Evolutionary conservation across 1,140 invertebrate genomes (phyloP), one percentile per base, ranked within the genome.

Genomic region (Aporrectodea caliginosa): DNA sequence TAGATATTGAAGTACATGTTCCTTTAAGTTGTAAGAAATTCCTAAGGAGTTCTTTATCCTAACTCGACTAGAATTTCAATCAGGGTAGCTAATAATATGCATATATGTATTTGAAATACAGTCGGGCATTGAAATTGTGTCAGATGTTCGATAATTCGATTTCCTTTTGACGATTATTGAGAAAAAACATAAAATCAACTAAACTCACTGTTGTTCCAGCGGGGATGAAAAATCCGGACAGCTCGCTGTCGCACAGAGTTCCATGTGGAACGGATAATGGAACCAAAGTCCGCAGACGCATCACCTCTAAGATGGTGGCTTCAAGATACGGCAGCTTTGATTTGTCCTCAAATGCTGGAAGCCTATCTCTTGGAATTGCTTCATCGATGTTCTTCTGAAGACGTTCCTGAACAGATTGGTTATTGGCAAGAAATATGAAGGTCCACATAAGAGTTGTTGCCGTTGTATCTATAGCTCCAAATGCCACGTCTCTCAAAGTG

Each of bases 201-300:
- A n/a, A n/a, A n/a, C n/a, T n/a, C n/a, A n/a, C n/a, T n/a, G n/a
- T n/a, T n/a, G n/a, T n/a, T n/a, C n/a, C n/a, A n/a, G n/a, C n/a
- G n/a, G n/a, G n/a, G n/a, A 89, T 83, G 31, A 80, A 75, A 77
- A 85, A 88, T 1, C 87, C 87, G 34, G 83, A 71, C 68, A 82
- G 27, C 22, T 58, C 43, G 6, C 6, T 58, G 43, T 58, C 43
- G 43, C 43, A 12, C 43, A 12, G 43, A 12, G 81, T 80, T 14
- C 75, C 69, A 78, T 85, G 84, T 2, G 84, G 82, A n/a, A 85
- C 73, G n/a, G 79, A 82, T 31, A 84, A 69, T 0, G 94, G 83
- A n/a, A 82, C 84, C 35, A 83, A 81, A 32, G 83, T 83, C 29
- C 80, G 82, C 70, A 84, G 83, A 35, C 86, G 75, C 69, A 83